Conservation (phyloP, 1,140 invertebrate species). For the Drosophila obscura region DNA sequence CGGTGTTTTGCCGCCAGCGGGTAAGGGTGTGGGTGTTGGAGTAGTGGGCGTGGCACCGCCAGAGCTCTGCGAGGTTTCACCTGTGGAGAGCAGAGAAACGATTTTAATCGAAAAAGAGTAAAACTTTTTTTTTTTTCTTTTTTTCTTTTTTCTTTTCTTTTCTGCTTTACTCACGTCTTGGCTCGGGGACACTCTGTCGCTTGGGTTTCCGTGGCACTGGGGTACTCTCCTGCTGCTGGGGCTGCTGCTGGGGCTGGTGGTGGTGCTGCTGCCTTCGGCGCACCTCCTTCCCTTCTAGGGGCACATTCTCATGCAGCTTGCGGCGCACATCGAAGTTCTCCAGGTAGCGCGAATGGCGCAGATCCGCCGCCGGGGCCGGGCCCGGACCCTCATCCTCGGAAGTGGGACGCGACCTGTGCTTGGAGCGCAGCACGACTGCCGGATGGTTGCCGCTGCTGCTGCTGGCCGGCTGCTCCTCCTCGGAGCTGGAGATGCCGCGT, state of each 20-base stretch:
- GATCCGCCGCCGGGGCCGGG: slow-evolving; percentile 45
- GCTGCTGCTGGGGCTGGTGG: not conserved
- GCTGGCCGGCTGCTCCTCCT: slow-evolving; percentile 43
- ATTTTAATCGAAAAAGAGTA: too few species aligned
- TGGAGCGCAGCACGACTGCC: slow-evolving; percentile 50
- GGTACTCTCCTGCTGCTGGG: slow-evolving; percentile 14
- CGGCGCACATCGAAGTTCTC: slow-evolving; percentile 81
- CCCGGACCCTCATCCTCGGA: slow-evolving; percentile 71
- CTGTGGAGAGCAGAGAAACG: not conserved
- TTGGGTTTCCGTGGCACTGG: slow-evolving; percentile 69
- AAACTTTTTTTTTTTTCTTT: too few species aligned
- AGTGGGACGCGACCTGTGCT: slow-evolving; percentile 72
- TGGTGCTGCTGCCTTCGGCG: slow-evolving; percentile 5
- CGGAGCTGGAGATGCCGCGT: slow-evolving; percentile 52
- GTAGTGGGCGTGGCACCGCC: slow-evolving; percentile 51
- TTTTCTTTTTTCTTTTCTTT: too few species aligned
- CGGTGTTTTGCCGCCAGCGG: not conserved
- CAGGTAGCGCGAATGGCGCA: slow-evolving; percentile 76
- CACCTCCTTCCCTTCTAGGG: not conserved
- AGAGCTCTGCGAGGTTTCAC: slow-evolving; percentile 43
- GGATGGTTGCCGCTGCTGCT: not conserved
- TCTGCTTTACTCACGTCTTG: slow-evolving; percentile 46
- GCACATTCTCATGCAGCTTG: slow-evolving; percentile 77
- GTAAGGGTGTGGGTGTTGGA: slow-evolving; percentile 33
- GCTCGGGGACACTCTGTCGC: slow-evolving; percentile 63